Base-by-base conservation (phyloP, 2,888 invertebrate genomes). In the Lacanobia oleracea region DNA sequence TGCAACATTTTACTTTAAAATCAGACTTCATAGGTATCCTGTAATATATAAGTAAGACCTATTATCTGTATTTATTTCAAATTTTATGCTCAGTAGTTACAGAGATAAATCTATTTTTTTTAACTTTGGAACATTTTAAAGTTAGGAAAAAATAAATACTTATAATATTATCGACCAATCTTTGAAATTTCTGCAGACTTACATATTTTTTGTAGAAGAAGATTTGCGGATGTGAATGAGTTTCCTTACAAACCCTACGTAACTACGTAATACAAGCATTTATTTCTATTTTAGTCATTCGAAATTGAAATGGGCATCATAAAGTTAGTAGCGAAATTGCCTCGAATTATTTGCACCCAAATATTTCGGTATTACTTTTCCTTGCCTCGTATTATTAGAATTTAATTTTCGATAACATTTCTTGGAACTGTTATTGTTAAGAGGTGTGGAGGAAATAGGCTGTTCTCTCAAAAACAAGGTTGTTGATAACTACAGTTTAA, bases 221-320 rank as follows among this genome's bases (percentile, higher is more conserved):
- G n/a, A n/a, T n/a, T 27, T 27, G 12, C 1, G 40, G 40, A 40
- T 40, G 40, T 3, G 40, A n/a, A n/a, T n/a, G 40, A 10, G 6
- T 16, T 16, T 4, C 18, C 7, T 0, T 33, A 0, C 33, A 33
- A 56, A 33, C 33, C 18, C 56, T 56, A 8, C 27, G 3, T 27
- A 27, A 27, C 9, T 62, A 21, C 27, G 56, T 75, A 48, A 62
- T 48, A 73, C 33, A 45, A 54, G 61, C 33, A 71, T 82, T 78
- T 73, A 71, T 77, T 77, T 80, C 56, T 71, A 53, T 75, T 72
- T 67, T 50, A 66, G 37, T 72, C 48, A 63, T 62, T 65, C 27
- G 43, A 51, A 61, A 77, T 67, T 68, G 67, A 57, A 78, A 59
- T 65, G 48, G 45, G 16, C 59, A 33, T 60, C 33, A 18, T 8